These are phyloP conservation scores for Hetaerina titia DNA, from an alignment of 2,888 invertebrate species.

Conservation along the genomic window DNA sequence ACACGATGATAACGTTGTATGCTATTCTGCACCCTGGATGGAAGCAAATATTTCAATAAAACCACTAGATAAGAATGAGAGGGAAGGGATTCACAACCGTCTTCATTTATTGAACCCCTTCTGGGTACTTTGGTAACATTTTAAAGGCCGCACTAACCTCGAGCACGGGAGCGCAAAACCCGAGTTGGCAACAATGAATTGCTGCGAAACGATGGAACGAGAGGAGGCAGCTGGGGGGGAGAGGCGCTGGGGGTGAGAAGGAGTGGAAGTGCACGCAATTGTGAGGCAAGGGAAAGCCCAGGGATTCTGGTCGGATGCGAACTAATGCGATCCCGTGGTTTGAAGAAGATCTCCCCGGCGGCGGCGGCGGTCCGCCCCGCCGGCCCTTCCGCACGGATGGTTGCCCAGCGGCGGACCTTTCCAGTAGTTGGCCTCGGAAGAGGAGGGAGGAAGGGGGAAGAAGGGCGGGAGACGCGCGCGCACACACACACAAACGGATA, in stretches of 20 bases:
- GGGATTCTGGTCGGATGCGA: constrained; percentile 62
- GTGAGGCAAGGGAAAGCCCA: constrained; percentile 55
- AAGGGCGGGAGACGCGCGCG: not conserved
- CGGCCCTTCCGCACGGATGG: constrained; percentile 60
- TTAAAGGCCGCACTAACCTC: too few relatives aligned
- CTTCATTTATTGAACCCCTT: too few relatives aligned
- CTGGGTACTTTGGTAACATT: too few relatives aligned
- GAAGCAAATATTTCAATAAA: too few relatives aligned
- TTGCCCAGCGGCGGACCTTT: constrained; percentile 14
- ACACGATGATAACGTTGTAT: too few relatives aligned
- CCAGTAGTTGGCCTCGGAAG: constrained; percentile 11
- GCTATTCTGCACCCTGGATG: too few relatives aligned
- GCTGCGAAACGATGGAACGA: not conserved
- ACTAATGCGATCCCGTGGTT: constrained; percentile 67
- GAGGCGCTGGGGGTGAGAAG: not conserved
- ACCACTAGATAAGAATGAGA: too few relatives aligned
- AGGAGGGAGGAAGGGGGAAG: not conserved
- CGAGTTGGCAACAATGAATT: not conserved
- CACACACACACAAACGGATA: not conserved
- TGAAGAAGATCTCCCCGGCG: constrained; percentile 21
- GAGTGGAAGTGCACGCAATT: constrained; percentile 49
- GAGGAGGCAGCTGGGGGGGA: not conserved
- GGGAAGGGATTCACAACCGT: too few relatives aligned
- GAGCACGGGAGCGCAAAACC: not conserved
- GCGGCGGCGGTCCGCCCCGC: not conserved